These are phyloP conservation scores for Cephalophus harveyi DNA, from an alignment of 2,113 vertebrate genomes.

Conservation along the genomic window DNA sequence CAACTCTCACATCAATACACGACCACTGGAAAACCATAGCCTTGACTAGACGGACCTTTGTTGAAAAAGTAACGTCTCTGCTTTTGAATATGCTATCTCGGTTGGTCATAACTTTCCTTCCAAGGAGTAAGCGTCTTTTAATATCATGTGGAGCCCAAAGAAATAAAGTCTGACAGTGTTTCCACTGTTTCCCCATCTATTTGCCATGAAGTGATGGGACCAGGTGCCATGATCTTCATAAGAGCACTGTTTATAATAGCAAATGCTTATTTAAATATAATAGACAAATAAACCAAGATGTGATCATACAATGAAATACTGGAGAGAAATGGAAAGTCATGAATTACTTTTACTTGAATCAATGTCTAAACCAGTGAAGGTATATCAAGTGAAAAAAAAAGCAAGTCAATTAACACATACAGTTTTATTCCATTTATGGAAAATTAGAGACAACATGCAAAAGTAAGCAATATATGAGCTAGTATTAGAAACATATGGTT, in stretches of 20 bases:
- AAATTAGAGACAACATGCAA: background rate
- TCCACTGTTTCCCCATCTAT: background rate
- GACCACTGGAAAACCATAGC: too few relatives aligned
- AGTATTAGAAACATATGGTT: background rate
- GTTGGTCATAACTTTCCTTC: too few relatives aligned
- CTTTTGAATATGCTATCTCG: too few relatives aligned
- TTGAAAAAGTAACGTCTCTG: too few relatives aligned
- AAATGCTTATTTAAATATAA: background rate
- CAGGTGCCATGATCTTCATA: background rate
- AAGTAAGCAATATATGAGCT: background rate
- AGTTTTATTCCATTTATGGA: background rate
- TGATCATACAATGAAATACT: background rate
- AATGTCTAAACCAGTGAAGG: too few relatives aligned
- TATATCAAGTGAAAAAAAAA: too few relatives aligned
- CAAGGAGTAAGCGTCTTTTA: too few relatives aligned
- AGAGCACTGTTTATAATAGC: background rate
- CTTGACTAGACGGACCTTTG: too few relatives aligned
- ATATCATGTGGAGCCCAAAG: background rate
- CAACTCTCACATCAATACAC: too few relatives aligned
- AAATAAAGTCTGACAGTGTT: background rate
- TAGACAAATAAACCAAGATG: background rate
- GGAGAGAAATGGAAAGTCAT: too few relatives aligned
- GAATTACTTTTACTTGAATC: too few relatives aligned
- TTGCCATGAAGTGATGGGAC: background rate
- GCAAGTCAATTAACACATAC: too few relatives aligned